Percentiles rank a stretch among this genome's conserved stretches.
Conservation (phyloP, 2,888 invertebrate genomes). For the Drosophila austrosaltans region DNA sequence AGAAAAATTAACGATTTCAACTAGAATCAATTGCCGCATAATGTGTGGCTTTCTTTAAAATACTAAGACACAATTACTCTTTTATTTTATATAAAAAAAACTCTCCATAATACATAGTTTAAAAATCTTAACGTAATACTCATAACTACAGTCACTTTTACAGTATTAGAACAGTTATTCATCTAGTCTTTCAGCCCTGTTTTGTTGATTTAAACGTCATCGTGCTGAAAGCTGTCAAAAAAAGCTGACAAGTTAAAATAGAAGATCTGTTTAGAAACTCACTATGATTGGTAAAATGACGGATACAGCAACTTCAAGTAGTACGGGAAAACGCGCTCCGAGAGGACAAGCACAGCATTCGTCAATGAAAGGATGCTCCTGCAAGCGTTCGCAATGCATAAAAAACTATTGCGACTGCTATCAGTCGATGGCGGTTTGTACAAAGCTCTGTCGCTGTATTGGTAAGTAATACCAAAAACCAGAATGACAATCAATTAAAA, state of each 20-base stretch:
- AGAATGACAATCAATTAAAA: background rate
- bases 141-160: too few relatives aligned
- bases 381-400: constrained; percentile 70
- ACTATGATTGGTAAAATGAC: constrained; percentile 23
- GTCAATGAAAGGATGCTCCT: constrained; percentile 57
- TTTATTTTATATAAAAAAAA: too few relatives aligned
- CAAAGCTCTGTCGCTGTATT: constrained; percentile 59
- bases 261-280: too few relatives aligned
- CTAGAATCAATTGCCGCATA: too few relatives aligned
- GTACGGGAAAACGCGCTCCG: background rate
- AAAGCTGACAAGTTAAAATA: background rate
- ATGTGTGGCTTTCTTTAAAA: too few relatives aligned
- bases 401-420: constrained; percentile 73
- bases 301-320: background rate
- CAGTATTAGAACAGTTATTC: too few relatives aligned
- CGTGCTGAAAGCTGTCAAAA: background rate
- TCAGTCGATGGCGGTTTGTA: constrained; percentile 64
- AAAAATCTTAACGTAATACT: too few relatives aligned
- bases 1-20: too few relatives aligned
- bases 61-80: too few relatives aligned
- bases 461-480: constrained; percentile 48
- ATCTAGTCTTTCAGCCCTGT: too few relatives aligned
- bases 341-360: constrained; percentile 27
- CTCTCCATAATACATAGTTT: too few relatives aligned
- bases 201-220: background rate